phyloP scores from a whole-genome alignment of 2,888 invertebrate genomes.

The Tetanocera ferruginea region DNA sequence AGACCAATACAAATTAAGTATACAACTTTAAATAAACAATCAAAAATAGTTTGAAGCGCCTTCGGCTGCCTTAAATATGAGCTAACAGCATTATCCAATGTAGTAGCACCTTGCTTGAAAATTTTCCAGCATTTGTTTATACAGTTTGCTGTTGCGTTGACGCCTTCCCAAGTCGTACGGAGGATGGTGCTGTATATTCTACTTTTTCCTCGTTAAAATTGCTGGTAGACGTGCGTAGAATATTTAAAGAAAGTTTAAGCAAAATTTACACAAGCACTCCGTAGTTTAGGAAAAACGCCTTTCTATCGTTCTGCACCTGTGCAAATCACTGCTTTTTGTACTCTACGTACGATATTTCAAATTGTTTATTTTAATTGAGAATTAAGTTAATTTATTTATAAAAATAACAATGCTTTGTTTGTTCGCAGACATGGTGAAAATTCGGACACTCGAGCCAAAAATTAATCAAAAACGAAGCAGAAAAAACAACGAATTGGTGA shows the following conservation, averaged over 20 bases:
- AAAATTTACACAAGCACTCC: not conserved
- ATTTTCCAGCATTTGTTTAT: slow-evolving; percentile 1
- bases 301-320: slow-evolving; percentile 6
- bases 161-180: slow-evolving; percentile 3
- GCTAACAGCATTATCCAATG: not conserved
- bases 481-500: not conserved
- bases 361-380: slow-evolving; percentile 18
- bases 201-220: not conserved
- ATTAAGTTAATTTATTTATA: not conserved
- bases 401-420: slow-evolving; percentile 4
- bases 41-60: not conserved
- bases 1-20: not conserved
- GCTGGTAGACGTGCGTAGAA: slow-evolving; percentile 11
- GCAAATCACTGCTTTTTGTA: not conserved
- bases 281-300: not conserved
- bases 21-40: not conserved
- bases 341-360: not conserved
- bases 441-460: slow-evolving; percentile 8
- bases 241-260: not conserved
- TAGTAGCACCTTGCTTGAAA: not conserved
- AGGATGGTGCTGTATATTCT: not conserved
- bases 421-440: slow-evolving; percentile 22
- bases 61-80: not conserved
- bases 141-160: not conserved
- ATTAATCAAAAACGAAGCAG: not conserved